Evolutionary conservation across 2,113 vertebrate species (phyloP).

Genomic region (Cynopterus brachyotis): DNA sequence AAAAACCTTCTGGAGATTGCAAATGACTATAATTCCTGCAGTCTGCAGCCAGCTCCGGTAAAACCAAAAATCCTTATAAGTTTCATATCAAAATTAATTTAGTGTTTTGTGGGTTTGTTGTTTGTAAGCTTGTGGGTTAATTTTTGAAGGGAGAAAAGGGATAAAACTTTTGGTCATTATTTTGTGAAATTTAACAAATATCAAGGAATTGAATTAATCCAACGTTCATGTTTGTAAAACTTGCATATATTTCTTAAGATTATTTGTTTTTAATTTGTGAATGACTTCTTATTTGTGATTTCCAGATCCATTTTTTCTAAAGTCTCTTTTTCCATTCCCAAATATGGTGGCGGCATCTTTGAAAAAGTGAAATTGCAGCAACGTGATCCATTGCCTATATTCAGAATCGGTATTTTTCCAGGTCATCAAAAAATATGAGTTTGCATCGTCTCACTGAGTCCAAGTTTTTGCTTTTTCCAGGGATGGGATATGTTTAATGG

Average conservation of each 20-base stretch:
- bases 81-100: background rate
- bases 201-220: constrained; percentile 4
- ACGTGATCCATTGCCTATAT: background rate
- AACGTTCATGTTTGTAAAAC: background rate
- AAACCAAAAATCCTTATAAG: background rate
- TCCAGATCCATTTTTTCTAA: background rate
- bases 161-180: background rate
- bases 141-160: background rate
- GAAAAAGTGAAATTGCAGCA: background rate
- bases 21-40: background rate
- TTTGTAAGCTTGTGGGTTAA: background rate
- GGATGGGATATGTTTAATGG: background rate
- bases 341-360: background rate
- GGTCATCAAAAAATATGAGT: background rate
- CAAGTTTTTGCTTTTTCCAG: constrained; percentile 35
- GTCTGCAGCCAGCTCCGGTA: background rate
- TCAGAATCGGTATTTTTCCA: background rate
- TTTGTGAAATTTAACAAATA: background rate
- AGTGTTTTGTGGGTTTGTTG: background rate
- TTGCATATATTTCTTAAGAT: background rate
- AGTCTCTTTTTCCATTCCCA: background rate
- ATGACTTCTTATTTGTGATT: background rate
- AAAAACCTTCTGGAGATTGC: background rate
- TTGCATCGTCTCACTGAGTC: background rate
- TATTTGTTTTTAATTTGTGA: background rate